Evolutionary conservation across 92 coral and sea anemone genomes (phyloP).

Genomic region (Palythoa grandis): DNA sequence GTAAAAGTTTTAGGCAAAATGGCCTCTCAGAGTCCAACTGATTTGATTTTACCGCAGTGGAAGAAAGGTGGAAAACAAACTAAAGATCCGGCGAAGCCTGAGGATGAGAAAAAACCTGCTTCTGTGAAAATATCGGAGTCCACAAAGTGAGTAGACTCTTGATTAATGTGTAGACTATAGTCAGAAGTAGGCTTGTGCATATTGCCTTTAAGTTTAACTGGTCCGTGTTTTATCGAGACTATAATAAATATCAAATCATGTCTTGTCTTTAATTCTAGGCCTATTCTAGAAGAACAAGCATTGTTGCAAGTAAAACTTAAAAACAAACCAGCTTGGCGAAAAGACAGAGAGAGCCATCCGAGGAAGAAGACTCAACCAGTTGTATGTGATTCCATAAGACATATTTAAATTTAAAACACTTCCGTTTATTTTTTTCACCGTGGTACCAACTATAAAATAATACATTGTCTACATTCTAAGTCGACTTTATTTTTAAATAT

Average conservation of each 20-base stretch:
- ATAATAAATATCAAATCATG: background rate
- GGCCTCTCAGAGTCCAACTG: constrained; percentile 92
- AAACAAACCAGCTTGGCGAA: constrained; percentile 85
- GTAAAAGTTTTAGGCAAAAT: constrained; percentile 55
- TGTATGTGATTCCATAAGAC: constrained; percentile 52
- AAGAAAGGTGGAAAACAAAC: constrained; percentile 80
- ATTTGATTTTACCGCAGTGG: constrained; percentile 67
- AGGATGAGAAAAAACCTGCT: constrained; percentile 81
- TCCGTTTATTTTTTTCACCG: constrained; percentile 8
- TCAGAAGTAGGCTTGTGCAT: background rate
- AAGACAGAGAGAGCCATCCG: constrained; percentile 65
- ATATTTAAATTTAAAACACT: background rate
- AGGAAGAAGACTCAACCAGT: constrained; percentile 90
- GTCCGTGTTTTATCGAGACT: background rate
- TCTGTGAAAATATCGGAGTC: constrained; percentile 87
- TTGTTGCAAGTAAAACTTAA: constrained; percentile 83
- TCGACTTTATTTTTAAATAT: background rate
- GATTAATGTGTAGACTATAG: too few species aligned
- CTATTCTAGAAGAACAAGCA: constrained; percentile 97
- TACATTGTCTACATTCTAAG: background rate
- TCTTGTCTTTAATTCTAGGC: constrained; percentile 60
- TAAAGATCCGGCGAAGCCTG: constrained; percentile 74
- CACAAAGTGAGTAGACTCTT: constrained; percentile 72
- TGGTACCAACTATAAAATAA: background rate
- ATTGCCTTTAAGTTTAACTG: background rate